Evolutionary conservation across 2,888 invertebrate species (phyloP), one percentile per base, ranked within the genome.

Genomic region (Myathropa florea): DNA sequence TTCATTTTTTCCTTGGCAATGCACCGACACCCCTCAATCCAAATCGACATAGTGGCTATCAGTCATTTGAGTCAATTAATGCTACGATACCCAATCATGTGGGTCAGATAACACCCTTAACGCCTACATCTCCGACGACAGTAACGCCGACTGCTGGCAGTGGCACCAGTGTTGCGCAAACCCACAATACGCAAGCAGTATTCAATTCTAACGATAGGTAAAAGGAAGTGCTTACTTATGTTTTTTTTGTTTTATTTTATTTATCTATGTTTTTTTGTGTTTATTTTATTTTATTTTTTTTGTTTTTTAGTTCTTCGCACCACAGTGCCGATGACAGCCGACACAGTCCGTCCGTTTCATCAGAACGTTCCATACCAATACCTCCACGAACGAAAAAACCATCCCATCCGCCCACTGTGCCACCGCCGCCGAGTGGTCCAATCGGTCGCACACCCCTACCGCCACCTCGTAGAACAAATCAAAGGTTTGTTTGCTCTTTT

Each of bases 391-490:
- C 89, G 67, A 91, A 91, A 90, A 91, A 91, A 72, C 83, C 89
- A 88, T 71, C 89, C 73, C 70, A 88, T 70, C 88, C 89, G 65
- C 89, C 90, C 78, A 85, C 89, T 79, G 88, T 89, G 81, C 88
- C 89, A 68, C 75, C 88, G 59, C 88, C 82, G 30, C 78, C 88
- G 33, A 78, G 88, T 88, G 89, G 86, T 26, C 89, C 88, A 36
- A 81, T 89, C 82, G 90, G 90, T 83, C 90, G 90, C 76, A 90
- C 91, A 82, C 92, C 92, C 84, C 88, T 91, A 88, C 91, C 92
- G 72, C 92, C 92, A 88, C 92, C 92, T 84, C 90, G 92, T 88
- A 90, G 91, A 90, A 90, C 91, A 84, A 90, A 90, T 88, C 91
- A 91, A 89, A 92, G 92, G 92, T 92, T 91, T 90, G 91, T 91